Evolutionary conservation across 2,797 vertebrate genomes (phyloP).

Genomic region (Botia kubotai): DNA sequence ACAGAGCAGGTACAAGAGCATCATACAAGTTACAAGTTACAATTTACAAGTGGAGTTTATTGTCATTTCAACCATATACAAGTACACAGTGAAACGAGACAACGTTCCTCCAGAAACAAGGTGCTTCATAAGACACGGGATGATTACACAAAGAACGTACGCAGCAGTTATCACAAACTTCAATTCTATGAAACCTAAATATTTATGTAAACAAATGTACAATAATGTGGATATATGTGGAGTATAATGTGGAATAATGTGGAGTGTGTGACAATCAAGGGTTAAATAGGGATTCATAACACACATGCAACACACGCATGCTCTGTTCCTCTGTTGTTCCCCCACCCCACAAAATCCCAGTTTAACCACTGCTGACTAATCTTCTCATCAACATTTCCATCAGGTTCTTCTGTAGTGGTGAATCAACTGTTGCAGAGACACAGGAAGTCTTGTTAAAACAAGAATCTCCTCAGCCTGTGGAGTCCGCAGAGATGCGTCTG

Average conservation of each 20-base stretch:
- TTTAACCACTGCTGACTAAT: background rate
- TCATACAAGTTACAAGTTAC: too few relatives aligned
- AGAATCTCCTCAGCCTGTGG: slow-evolving; percentile 25
- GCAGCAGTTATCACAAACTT: background rate
- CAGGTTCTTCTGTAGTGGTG: slow-evolving; percentile 40
- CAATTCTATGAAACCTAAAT: background rate
- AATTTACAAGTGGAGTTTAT: too few relatives aligned
- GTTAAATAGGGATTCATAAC: too few relatives aligned
- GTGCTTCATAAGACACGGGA: too few relatives aligned
- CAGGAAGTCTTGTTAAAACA: slow-evolving; percentile 41
- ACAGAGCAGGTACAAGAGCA: slow-evolving; percentile 85
- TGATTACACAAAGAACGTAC: background rate
- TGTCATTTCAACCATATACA: too few relatives aligned
- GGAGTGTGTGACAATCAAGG: too few relatives aligned
- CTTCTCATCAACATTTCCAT: background rate
- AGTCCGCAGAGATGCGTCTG: slow-evolving; percentile 2
- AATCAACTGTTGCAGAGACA: slow-evolving; percentile 14
- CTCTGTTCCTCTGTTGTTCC: background rate
- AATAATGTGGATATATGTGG: too few relatives aligned
- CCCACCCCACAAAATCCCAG: background rate
- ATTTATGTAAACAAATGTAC: too few relatives aligned
- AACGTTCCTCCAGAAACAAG: too few relatives aligned
- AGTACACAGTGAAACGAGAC: too few relatives aligned
- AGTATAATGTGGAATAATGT: too few relatives aligned
- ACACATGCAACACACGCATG: background rate